Percentiles rank a stretch among this genome's conserved stretches.
Evolutionary conservation across 1,140 invertebrate genomes (phyloP).

Genomic region (Fopius arisanus): DNA sequence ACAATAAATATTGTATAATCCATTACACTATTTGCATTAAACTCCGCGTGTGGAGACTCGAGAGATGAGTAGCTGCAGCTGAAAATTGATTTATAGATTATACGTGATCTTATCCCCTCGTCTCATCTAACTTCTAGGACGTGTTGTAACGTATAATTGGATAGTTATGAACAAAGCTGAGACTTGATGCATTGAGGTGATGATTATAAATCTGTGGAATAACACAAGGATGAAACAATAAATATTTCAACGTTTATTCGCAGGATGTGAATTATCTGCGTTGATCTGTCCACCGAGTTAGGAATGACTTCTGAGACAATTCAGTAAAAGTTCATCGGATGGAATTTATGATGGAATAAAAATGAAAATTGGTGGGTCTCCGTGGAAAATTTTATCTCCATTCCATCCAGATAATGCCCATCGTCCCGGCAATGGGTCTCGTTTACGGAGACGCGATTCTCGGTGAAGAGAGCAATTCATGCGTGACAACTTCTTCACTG

Average conservation of each 20-base stretch:
- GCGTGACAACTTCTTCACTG: background rate
- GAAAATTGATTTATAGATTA: constrained; percentile 33
- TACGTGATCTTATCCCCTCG: constrained; percentile 24
- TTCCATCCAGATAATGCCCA: background rate
- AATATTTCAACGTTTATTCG: background rate
- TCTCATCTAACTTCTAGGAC: background rate
- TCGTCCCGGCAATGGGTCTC: background rate
- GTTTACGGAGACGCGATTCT: background rate
- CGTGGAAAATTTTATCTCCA: background rate
- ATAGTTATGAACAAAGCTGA: constrained; percentile 18
- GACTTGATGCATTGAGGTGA: background rate
- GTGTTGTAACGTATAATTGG: constrained; percentile 34
- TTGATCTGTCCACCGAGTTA: background rate
- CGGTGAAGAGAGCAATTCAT: background rate
- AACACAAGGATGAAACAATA: background rate
- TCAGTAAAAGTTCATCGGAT: background rate
- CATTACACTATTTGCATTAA: background rate
- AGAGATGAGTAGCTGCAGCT: background rate
- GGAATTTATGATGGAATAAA: background rate
- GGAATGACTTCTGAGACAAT: background rate
- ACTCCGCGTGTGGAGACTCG: background rate
- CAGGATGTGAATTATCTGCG: background rate
- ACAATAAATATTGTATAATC: background rate
- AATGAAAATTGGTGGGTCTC: background rate
- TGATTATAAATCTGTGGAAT: background rate